These are phyloP conservation scores for Pyxicephalus adspersus DNA, from an alignment of 2,113 vertebrate species.

Conservation along the genomic window DNA sequence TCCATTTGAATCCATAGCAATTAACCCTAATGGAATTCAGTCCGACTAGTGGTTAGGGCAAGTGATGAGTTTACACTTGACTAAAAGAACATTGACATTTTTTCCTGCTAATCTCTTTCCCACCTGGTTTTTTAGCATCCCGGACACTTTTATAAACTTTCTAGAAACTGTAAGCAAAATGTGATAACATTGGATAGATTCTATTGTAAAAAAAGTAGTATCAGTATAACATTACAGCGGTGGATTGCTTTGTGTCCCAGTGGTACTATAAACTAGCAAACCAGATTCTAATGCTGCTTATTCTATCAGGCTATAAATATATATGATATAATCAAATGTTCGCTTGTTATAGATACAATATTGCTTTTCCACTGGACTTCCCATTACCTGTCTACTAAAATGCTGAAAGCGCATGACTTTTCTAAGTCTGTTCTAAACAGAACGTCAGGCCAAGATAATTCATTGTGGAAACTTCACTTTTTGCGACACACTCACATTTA, in stretches of 20 bases:
- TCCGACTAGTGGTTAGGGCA: too few relatives aligned
- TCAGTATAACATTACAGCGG: not conserved
- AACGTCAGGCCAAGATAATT: constrained; percentile 67
- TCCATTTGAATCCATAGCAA: too few relatives aligned
- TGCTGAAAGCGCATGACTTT: not conserved
- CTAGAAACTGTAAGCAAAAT: too few relatives aligned
- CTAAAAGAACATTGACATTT: too few relatives aligned
- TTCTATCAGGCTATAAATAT: constrained; percentile 8
- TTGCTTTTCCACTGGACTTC: not conserved
- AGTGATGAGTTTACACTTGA: too few relatives aligned
- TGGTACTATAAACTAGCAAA: not conserved
- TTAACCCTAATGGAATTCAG: too few relatives aligned
- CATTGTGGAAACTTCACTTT: constrained; percentile 63
- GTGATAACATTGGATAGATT: too few relatives aligned
- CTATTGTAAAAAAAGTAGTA: not conserved
- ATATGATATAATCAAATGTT: constrained; percentile 35
- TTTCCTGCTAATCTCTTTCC: too few relatives aligned
- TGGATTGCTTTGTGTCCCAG: not conserved
- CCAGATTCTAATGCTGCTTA: constrained; percentile 8
- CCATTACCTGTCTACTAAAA: not conserved
- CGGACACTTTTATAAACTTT: too few relatives aligned
- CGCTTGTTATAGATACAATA: constrained; percentile 21
- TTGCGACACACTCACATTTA: constrained; percentile 62
- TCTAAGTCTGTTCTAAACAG: constrained; percentile 53
- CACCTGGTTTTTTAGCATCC: too few relatives aligned